These are phyloP conservation scores for Heteropelma amictum DNA, from an alignment of 2,888 invertebrate species.

Conservation along the genomic window DNA sequence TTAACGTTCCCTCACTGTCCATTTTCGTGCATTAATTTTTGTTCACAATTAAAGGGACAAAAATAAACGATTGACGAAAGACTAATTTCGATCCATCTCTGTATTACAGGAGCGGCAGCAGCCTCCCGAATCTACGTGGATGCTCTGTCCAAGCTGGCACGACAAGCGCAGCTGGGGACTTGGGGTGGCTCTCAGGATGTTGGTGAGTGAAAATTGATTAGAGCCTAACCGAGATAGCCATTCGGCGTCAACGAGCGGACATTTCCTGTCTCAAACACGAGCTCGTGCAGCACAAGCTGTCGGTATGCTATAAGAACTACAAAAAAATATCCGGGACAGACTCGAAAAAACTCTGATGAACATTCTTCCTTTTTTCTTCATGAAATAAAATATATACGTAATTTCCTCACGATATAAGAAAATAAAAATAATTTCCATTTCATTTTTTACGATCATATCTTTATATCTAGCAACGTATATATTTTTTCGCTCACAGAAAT, in stretches of 20 bases:
- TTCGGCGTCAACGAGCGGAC: slow-evolving; percentile 32
- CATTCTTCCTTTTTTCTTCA: too few relatives aligned
- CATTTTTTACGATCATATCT: too few relatives aligned
- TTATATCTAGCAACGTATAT: too few relatives aligned
- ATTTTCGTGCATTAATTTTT: too few relatives aligned
- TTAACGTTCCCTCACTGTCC: too few relatives aligned
- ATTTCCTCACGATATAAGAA: too few relatives aligned
- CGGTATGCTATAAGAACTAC: background rate
- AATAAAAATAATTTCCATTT: too few relatives aligned
- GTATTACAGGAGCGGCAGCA: slow-evolving; percentile 89
- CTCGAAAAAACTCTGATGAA: too few relatives aligned
- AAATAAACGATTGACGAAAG: slow-evolving; percentile 1
- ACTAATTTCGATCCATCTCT: slow-evolving; percentile 43
- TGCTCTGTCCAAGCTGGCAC: slow-evolving; percentile 90
- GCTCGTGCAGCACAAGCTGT: background rate
- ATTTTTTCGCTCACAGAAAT: too few relatives aligned
- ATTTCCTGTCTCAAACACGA: slow-evolving; percentile 19
- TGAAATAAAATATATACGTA: too few relatives aligned
- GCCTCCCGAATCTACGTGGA: slow-evolving; percentile 93
- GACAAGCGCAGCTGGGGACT: slow-evolving; percentile 93
- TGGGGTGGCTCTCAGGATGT: slow-evolving; percentile 95
- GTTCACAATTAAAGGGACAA: background rate
- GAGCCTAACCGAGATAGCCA: slow-evolving; percentile 45
- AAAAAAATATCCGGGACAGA: background rate
- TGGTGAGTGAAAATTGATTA: slow-evolving; percentile 82